Base-by-base conservation (phyloP, 2,797 vertebrate genomes). In the Tapera naevia region DNA sequence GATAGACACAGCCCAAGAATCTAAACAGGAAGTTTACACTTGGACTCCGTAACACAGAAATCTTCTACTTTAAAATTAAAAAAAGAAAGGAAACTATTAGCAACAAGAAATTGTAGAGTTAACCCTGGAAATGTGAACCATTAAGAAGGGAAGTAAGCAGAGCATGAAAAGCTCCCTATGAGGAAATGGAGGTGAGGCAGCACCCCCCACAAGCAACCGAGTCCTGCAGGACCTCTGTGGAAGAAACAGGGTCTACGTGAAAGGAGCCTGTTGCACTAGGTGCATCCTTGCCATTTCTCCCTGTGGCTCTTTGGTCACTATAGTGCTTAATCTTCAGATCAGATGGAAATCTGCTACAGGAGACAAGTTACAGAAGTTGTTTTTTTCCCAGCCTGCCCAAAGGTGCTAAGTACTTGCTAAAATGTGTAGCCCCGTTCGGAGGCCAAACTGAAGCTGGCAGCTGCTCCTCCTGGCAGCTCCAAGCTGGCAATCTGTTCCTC, bases 371-470 rank as follows among this genome's bases (percentile, higher is more conserved):
- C 84, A 93, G 91, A 94, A 91, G 81, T 37, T 91, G 87, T 56
- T 93, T 93, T 93, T 80, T 66, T 13, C 56, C 79, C 82, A 88
- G 69, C 17, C 79, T 95, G 81, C 53, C 87, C 79, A 50, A 51
- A 94, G 90, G 86, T 2, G 11, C 19, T 70, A 90, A 94, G 51
- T 66, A 81, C 58, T 84, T 58, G 88, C 80, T 89, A 94, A 86
- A 92, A 94, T 5, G 75, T 92, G 86, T 75, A 79, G 76, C 70
- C 66, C 70, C 39, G 14, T 83, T 86, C 4, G 0, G 82, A 88
- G 80, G 82, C 73, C 85, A 91, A 93, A 82, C 56, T 81, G 76
- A 86, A 93, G 74, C 35, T 56, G 84, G 86, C 71, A 92, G 81
- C 92, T 93, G 80, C 71, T 95, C 22, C 19, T 70, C 41, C 78